Conservation (phyloP, 2,888 invertebrate species). For the Parnassius glacialis region DNA sequence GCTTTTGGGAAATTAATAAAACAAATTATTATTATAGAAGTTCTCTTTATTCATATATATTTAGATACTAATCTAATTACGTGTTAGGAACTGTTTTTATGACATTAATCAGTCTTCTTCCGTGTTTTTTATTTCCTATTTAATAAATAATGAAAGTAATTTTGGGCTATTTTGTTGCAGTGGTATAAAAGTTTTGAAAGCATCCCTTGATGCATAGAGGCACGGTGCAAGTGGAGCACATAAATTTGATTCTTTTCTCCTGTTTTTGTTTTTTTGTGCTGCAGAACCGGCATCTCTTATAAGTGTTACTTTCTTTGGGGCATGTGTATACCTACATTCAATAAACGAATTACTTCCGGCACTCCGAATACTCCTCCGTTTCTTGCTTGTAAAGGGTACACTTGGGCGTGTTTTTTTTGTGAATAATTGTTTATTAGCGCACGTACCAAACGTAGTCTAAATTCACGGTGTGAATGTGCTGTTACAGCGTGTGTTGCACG, state of each 20-base stretch:
- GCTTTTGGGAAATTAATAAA: background rate
- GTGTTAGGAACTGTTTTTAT: background rate
- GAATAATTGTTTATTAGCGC: too few relatives aligned
- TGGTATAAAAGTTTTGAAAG: background rate
- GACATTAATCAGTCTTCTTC: too few relatives aligned
- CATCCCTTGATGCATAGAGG: background rate
- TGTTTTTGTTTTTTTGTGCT: too few relatives aligned
- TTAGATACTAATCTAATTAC: background rate
- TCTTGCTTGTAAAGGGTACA: background rate
- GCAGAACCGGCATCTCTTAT: too few relatives aligned
- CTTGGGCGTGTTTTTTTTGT: background rate
- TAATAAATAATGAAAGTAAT: background rate
- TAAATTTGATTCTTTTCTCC: background rate
- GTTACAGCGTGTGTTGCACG: too few relatives aligned
- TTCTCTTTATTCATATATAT: too few relatives aligned
- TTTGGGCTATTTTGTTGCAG: background rate
- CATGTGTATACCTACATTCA: too few relatives aligned
- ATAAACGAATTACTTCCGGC: background rate
- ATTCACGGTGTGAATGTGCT: too few relatives aligned
- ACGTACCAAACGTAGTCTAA: too few relatives aligned
- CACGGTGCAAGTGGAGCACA: background rate
- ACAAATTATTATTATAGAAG: background rate
- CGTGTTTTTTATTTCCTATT: background rate
- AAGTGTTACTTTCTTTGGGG: too few relatives aligned
- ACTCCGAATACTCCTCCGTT: background rate